Evolutionary conservation across 2,113 vertebrate species (phyloP), one percentile per base, ranked within the genome.

Genomic region (Pelvicachromis taeniatus): DNA sequence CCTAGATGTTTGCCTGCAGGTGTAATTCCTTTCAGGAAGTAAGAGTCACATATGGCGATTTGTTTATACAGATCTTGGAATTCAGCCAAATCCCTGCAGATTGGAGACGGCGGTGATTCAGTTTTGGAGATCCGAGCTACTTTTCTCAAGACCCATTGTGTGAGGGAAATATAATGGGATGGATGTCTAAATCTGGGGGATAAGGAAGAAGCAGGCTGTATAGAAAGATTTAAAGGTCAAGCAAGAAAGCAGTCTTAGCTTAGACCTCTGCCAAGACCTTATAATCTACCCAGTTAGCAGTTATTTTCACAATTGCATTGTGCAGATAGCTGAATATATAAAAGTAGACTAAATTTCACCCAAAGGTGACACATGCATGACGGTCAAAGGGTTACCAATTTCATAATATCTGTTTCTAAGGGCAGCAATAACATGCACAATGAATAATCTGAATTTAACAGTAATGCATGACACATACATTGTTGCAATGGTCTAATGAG

Each of bases 211-310:
- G 80, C 73, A 29, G 61, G 53, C 70, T 77, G 81, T 61, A 77
- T 38, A 68, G 31, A 35, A 65, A 91, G 92, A 91, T 90, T 91
- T 87, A 90, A 91, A 92, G 91, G 92, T 90, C 75, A 87, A 65
- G 55, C 29, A 58, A 80, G 75, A 63, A 81, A 80, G 52, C 78
- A 80, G 65, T 82, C 87, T 89, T 70, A 65, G 59, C 50, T 81
- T 53, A 79, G 82, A 75, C 82, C 86, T 86, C 61, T 55, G 56
- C 82, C 85, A 50, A 81, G 78, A 82, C 85, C 78, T 85, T 86
- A 83, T 90, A 88, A 91, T 92, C 89, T 78, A 56, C 59, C 45
- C 65, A 52, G 45, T 86, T 81, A 85, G 82, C 45, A 6, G 54
- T 75, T 73, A 33, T 75, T 73, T 33, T 58, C 73, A 54, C 59